phyloP scores from a whole-genome alignment of 2,113 vertebrate species.

The Lasiurus borealis region DNA sequence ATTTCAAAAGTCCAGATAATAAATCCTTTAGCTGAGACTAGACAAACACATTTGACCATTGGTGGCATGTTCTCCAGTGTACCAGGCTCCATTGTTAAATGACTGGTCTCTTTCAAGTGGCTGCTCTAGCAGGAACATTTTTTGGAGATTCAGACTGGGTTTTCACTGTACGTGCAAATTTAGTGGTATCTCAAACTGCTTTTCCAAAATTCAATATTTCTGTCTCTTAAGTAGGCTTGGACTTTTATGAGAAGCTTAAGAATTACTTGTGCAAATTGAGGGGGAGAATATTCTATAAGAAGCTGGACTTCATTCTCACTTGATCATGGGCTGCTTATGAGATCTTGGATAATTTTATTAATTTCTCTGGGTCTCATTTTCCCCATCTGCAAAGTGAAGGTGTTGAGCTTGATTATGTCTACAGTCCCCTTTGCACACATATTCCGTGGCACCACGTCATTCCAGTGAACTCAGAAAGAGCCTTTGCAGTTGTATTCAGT shows the following conservation, averaged over 20 bases:
- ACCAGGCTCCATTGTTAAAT: neutral
- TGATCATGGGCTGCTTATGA: neutral
- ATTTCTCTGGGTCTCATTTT: slow-evolving; percentile 44
- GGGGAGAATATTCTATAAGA: slow-evolving; percentile 21
- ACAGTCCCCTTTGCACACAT: neutral
- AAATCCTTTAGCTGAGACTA: neutral
- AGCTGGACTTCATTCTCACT: neutral
- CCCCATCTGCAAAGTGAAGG: neutral
- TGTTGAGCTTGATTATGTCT: slow-evolving; percentile 35
- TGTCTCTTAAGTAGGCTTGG: neutral
- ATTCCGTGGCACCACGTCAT: slow-evolving; percentile 34
- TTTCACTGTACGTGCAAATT: neutral
- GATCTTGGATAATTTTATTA: slow-evolving; percentile 28
- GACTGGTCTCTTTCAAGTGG: neutral
- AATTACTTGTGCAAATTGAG: neutral
- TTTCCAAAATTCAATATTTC: slow-evolving; percentile 25
- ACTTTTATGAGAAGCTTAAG: slow-evolving; percentile 13
- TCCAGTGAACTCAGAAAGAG: slow-evolving; percentile 18
- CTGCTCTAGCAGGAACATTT: neutral
- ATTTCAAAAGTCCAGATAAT: neutral
- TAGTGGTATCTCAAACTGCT: neutral
- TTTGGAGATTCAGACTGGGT: neutral
- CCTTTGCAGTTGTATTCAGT: neutral
- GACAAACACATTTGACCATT: neutral
- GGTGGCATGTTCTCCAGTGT: neutral